Conservation (phyloP, 2,113 vertebrate genomes). For the Archocentrus centrarchus region DNA sequence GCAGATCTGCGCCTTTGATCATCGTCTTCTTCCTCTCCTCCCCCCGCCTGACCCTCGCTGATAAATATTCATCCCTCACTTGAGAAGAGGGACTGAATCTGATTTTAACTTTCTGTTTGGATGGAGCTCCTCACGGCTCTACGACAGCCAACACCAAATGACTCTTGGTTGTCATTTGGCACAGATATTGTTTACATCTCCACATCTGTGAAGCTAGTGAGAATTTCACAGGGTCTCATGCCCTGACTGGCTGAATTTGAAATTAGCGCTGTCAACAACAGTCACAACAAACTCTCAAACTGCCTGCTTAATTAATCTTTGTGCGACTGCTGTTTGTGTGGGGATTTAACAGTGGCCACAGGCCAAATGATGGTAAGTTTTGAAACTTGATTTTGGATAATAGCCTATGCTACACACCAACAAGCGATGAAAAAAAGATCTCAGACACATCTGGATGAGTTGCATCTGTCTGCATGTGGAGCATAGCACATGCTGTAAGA, state of each 20-base stretch:
- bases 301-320: conserved; percentile 40
- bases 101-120: conserved; percentile 53
- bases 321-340: background rate
- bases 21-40: conserved; percentile 59
- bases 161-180: conserved; percentile 42
- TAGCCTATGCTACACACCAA: background rate
- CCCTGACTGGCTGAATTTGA: background rate
- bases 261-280: conserved; percentile 4
- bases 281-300: conserved; percentile 5
- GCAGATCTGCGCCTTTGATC: conserved; percentile 66
- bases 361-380: conserved; percentile 7
- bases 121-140: conserved; percentile 29
- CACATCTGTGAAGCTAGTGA: conserved; percentile 40
- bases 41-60: conserved; percentile 50
- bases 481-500: background rate
- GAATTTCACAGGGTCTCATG: background rate
- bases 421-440: background rate
- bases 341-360: conserved; percentile 1
- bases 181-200: conserved; percentile 32
- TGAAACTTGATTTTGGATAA: conserved; percentile 19
- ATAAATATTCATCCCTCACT: conserved; percentile 71
- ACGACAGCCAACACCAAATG: conserved; percentile 13
- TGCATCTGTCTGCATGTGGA: background rate
- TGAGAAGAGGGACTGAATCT: conserved; percentile 54
- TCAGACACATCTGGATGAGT: background rate